Percentiles rank a stretch among this genome's conserved stretches.
These are phyloP conservation scores for Recurvirostra avosetta DNA, from an alignment of 2,113 vertebrate species.

Conservation along the genomic window DNA sequence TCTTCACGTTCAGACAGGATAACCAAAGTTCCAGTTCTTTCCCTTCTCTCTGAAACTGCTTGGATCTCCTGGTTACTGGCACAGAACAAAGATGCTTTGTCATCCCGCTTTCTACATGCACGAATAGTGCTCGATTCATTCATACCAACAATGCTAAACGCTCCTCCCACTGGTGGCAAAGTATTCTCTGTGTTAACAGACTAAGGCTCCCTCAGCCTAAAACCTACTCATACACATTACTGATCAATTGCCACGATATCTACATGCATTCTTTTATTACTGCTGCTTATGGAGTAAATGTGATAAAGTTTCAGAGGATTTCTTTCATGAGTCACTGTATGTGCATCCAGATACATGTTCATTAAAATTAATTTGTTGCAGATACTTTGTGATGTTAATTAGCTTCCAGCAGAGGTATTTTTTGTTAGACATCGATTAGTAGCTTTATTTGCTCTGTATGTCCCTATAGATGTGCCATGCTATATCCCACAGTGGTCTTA, in stretches of 20 bases:
- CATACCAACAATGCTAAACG: background rate
- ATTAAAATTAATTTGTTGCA: slow-evolving; percentile 9
- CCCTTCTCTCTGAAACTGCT: background rate
- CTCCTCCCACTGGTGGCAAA: background rate
- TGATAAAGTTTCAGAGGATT: background rate
- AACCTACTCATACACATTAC: background rate
- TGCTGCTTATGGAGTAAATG: background rate
- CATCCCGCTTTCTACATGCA: background rate
- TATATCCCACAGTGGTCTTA: background rate
- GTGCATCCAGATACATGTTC: background rate
- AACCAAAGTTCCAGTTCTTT: background rate
- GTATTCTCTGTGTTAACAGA: background rate
- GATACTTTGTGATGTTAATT: background rate
- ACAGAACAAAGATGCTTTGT: background rate
- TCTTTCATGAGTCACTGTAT: background rate
- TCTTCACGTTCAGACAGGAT: background rate
- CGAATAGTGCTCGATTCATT: fast-evolving
- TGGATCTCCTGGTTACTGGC: background rate
- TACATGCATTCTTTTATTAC: background rate
- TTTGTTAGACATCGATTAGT: background rate
- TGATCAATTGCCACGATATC: background rate
- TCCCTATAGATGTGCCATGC: background rate
- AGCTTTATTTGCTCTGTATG: background rate
- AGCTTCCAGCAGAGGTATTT: background rate
- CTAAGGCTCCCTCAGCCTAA: background rate